Evolutionary conservation across 2,113 vertebrate species (phyloP).

Genomic region (Indicator indicator): DNA sequence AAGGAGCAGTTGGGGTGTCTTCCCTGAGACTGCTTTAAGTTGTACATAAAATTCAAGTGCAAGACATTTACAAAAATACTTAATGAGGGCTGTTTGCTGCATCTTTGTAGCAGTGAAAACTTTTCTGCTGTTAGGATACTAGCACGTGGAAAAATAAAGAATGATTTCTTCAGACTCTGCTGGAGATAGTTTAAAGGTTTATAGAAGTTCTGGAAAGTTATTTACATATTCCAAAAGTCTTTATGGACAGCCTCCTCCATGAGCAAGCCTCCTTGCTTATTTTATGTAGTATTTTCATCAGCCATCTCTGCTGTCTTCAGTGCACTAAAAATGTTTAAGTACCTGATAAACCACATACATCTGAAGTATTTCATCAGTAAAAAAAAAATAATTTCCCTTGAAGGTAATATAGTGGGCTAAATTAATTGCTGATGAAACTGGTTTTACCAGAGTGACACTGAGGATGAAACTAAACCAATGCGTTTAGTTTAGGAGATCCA

Average conservation of each 20-base stretch:
- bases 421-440: constrained; percentile 13
- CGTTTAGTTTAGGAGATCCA: not conserved
- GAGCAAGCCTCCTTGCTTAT: not conserved
- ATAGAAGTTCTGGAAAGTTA: constrained; percentile 12
- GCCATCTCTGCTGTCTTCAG: not conserved
- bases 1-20: not conserved
- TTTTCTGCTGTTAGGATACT: not conserved
- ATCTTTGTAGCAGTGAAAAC: not conserved
- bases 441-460: not conserved
- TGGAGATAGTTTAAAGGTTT: not conserved
- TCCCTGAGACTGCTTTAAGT: constrained; percentile 21
- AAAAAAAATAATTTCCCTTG: constrained; percentile 19
- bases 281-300: constrained; percentile 35
- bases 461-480: not conserved
- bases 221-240: constrained; percentile 8
- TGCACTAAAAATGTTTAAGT: constrained; percentile 11
- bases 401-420: not conserved
- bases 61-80: not conserved
- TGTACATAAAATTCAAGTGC: not conserved
- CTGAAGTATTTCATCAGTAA: constrained; percentile 24
- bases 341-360: not conserved
- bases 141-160: not conserved
- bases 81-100: not conserved
- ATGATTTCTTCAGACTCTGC: not conserved
- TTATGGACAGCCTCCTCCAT: constrained; percentile 7